These are phyloP conservation scores for Rhabdornis inornatus DNA, from an alignment of 2,113 vertebrate genomes.

Conservation along the genomic window DNA sequence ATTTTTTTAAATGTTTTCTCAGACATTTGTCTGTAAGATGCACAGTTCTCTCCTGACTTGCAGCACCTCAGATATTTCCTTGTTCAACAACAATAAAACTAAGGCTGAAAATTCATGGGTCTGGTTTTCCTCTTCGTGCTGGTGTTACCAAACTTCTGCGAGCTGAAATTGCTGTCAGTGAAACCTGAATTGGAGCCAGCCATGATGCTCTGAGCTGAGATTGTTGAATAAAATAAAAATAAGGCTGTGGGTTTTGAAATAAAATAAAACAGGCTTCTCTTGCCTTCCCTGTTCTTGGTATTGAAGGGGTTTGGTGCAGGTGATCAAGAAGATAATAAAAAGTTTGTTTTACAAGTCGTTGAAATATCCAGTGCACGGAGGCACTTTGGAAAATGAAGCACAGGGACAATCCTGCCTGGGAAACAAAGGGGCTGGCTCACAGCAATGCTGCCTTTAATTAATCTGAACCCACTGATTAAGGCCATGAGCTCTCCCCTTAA, in stretches of 20 bases:
- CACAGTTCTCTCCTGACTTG: not conserved
- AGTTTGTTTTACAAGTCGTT: not conserved
- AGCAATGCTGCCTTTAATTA: slow-evolving; percentile 58
- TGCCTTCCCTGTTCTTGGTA: not conserved
- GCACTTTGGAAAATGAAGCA: not conserved
- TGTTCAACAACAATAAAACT: not conserved
- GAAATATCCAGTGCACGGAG: not conserved
- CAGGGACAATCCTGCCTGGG: not conserved
- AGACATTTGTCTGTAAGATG: not conserved
- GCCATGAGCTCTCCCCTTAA: slow-evolving; percentile 36
- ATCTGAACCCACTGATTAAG: slow-evolving; percentile 29
- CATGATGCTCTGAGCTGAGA: not conserved
- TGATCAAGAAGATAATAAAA: not conserved
- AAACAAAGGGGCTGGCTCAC: not conserved
- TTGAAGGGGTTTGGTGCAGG: not conserved
- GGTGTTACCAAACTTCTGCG: not conserved
- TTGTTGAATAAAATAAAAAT: not conserved
- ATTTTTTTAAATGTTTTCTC: not conserved
- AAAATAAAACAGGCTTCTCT: not conserved
- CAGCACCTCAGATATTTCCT: not conserved
- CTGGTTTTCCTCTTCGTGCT: not conserved
- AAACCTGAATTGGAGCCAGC: not conserved
- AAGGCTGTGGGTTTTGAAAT: not conserved
- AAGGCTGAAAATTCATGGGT: not conserved
- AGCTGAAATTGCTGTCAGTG: not conserved